Evolutionary conservation across 2,888 invertebrate species (phyloP), one percentile per base, ranked within the genome.

Genomic region (Shargacucullia verbasci): DNA sequence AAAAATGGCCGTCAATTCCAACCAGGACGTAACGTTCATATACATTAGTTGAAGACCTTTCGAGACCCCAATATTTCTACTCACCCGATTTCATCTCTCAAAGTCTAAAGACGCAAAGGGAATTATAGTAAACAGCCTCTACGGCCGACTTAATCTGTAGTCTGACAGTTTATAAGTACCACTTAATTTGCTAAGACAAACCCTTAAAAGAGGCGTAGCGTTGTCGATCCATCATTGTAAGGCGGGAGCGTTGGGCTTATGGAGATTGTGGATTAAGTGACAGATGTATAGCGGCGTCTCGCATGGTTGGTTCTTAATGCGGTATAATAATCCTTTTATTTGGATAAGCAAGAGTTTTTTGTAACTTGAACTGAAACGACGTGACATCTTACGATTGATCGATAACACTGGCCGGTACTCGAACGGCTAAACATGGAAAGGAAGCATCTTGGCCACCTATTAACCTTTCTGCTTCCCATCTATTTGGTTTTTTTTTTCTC

Each of bases 201-300:
- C 63, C 73, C 54, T 72, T 69, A 61, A 64, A 70, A 56, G 68
- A 64, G 75, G 80, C 70, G 79, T 62, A 58, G 53, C 53, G 69
- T 49, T 66, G 46, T 38, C 69, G 64, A 83, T 84, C 77, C 70
- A 84, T 84, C 84, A 83, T 66, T 73, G 74, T 74, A 68, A 54
- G 68, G 56, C 43, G 47, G 60, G 44, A 65, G 60, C 68, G 45
- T 59, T 69, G 38, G 33, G 43, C 20, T 49, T 56, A 29, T 41
- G 12, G 38, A 53, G 35, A 15, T 44, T 40, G 47, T 64, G 63
- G 55, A 4, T 0, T 27, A 67, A 45, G 35, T 12, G 13, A 27
- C n/a, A 7, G 13, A 8, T 10, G n/a, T 11, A 9, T 0, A 47
- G 45, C 38, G 64, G 14, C 27, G n/a, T n/a, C n/a, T n/a, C n/a